These are phyloP conservation scores for Cheilosia soror DNA, from an alignment of 2,888 invertebrate species.

Conservation along the genomic window DNA sequence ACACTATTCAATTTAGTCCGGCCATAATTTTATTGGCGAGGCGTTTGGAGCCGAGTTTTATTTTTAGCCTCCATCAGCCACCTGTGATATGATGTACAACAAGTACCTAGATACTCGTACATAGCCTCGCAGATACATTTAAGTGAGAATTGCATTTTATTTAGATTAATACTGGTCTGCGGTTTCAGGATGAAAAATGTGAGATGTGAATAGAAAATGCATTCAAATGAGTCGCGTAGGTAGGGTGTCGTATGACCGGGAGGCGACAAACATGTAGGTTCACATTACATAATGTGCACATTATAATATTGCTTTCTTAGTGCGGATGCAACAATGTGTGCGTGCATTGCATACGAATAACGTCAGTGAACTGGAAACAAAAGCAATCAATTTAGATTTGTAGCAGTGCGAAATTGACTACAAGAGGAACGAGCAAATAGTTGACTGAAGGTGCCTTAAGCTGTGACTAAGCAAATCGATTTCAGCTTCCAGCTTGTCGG, in stretches of 20 bases:
- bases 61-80: constrained; percentile 37
- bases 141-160: constrained; percentile 22
- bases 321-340: constrained; percentile 24
- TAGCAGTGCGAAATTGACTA: neutral
- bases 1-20: constrained; percentile 12
- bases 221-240: constrained; percentile 15
- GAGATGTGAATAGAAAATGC: neutral
- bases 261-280: no score
- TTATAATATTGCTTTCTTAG: constrained; percentile 24
- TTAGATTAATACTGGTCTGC: neutral
- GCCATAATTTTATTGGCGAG: neutral
- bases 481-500: neutral
- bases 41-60: constrained; percentile 9
- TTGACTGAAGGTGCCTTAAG: neutral
- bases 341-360: neutral
- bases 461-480: constrained; percentile 10
- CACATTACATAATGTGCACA: no score
- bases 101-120: neutral
- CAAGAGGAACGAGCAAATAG: neutral
- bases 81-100: neutral
- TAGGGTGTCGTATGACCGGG: neutral
- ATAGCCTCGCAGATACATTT: neutral
- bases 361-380: constrained; percentile 9
- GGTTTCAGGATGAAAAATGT: neutral
- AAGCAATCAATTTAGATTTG: constrained; percentile 29